Percentiles rank a stretch among this genome's conserved stretches.
Conservation (phyloP, 1,140 invertebrate genomes). For the Hylaeus volcanicus region DNA sequence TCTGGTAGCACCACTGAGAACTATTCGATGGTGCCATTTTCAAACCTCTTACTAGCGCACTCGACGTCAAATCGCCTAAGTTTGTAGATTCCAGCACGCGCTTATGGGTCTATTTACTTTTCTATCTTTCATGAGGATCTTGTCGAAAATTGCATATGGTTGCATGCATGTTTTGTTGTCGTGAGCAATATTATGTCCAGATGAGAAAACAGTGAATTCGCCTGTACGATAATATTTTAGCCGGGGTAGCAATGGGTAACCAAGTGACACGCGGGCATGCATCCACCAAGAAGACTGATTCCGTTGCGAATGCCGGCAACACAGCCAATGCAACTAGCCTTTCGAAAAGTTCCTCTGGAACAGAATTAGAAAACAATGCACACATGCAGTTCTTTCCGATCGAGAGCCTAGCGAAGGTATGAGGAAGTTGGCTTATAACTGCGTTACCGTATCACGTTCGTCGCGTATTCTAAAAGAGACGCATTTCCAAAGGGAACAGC, state of each 20-base stretch:
- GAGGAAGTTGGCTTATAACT: constrained; percentile 5
- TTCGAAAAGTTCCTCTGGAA: constrained; percentile 82
- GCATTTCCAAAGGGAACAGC: neutral
- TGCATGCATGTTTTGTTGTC: constrained; percentile 36
- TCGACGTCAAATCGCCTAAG: no score
- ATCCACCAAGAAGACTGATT: constrained; percentile 45
- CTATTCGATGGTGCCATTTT: no score
- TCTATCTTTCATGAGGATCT: constrained; percentile 29
- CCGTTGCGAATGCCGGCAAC: constrained; percentile 31
- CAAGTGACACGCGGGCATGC: constrained; percentile 62
- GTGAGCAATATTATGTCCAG: constrained; percentile 32
- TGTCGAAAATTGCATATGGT: constrained; percentile 51
- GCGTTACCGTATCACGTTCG: neutral
- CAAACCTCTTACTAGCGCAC: no score
- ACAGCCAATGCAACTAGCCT: constrained; percentile 77
- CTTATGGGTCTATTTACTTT: neutral
- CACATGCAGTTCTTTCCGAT: constrained; percentile 85
- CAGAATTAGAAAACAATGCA: constrained; percentile 82
- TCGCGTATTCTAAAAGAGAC: neutral
- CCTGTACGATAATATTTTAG: constrained; percentile 19
- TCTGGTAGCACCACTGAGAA: no score
- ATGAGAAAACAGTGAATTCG: constrained; percentile 11
- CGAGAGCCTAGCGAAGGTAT: constrained; percentile 86
- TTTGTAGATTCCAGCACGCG: no score
- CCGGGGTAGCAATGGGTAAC: constrained; percentile 67